These are phyloP conservation scores for Heliothis subflexa DNA, from an alignment of 1,140 invertebrate species.

Conservation along the genomic window DNA sequence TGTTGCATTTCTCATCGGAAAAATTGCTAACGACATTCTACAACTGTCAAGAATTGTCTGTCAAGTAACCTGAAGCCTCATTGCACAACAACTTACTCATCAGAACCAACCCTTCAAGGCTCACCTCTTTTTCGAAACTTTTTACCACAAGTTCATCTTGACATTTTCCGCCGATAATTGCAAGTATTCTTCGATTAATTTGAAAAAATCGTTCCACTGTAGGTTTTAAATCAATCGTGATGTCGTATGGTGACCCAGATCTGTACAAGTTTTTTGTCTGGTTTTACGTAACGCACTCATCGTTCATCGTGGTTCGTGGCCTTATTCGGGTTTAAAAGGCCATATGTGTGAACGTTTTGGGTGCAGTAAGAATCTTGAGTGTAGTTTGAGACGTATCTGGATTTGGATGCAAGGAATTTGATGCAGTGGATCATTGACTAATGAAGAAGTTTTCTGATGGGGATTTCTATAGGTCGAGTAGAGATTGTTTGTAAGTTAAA, in stretches of 20 bases:
- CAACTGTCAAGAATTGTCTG: not conserved
- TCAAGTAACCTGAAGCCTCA: not conserved
- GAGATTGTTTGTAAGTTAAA: too few relatives aligned
- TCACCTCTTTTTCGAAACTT: conserved; percentile 39
- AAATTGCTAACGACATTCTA: not conserved
- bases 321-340: conserved; percentile 29
- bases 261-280: conserved; percentile 40
- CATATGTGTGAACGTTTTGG: conserved; percentile 19
- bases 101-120: conserved; percentile 30
- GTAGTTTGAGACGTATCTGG: conserved; percentile 17
- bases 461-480: not conserved
- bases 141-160: conserved; percentile 47
- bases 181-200: conserved; percentile 41
- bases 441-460: not conserved
- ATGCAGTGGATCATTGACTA: conserved; percentile 3
- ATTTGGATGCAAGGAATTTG: conserved; percentile 12
- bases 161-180: conserved; percentile 49
- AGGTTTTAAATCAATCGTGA: conserved; percentile 47
- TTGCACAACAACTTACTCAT: conserved; percentile 31
- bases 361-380: conserved; percentile 30
- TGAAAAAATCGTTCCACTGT: conserved; percentile 40
- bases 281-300: conserved; percentile 32
- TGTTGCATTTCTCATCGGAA: not conserved
- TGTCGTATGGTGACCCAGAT: conserved; percentile 42
- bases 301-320: not conserved